These are phyloP conservation scores for Archaeoteleia sp. DNA, from an alignment of 2,888 invertebrate species.

Conservation along the genomic window DNA sequence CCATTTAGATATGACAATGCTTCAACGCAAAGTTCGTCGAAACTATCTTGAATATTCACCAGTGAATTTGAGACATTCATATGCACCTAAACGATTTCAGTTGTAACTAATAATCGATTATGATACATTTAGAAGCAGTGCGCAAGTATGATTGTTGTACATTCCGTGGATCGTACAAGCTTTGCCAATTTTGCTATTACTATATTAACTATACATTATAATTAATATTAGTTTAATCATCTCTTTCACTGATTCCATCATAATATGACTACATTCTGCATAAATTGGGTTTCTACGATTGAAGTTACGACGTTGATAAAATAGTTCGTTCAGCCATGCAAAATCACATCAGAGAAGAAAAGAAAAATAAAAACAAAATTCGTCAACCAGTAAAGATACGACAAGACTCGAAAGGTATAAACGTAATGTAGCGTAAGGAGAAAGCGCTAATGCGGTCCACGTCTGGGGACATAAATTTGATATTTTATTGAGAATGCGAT, in stretches of 20 bases:
- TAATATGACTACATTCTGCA: too few relatives aligned
- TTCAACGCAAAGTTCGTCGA: slow-evolving; percentile 39
- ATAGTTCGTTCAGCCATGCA: too few relatives aligned
- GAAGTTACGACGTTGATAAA: too few relatives aligned
- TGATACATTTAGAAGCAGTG: slow-evolving; percentile 30
- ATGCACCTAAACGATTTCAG: slow-evolving; percentile 20
- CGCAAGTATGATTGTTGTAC: too few relatives aligned
- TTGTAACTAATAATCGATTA: slow-evolving; percentile 37
- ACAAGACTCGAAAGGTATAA: slow-evolving; percentile 12
- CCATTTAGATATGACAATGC: slow-evolving; percentile 47
- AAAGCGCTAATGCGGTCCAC: slow-evolving; percentile 43
- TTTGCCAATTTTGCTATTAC: too few relatives aligned
- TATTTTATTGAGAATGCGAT: slow-evolving; percentile 45
- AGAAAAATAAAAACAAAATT: slow-evolving; percentile 14
- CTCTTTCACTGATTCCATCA: too few relatives aligned
- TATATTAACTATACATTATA: too few relatives aligned
- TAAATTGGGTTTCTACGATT: too few relatives aligned
- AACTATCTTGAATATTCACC: slow-evolving; percentile 48
- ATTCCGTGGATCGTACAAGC: too few relatives aligned
- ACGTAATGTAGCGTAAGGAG: slow-evolving; percentile 34
- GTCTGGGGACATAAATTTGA: slow-evolving; percentile 34
- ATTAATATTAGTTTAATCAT: too few relatives aligned
- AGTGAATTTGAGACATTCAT: slow-evolving; percentile 47
- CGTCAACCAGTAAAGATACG: slow-evolving; percentile 13
- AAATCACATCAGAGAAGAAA: slow-evolving; percentile 4